Evolutionary conservation across 2,797 vertebrate species (phyloP).

Genomic region (Remorina albescens): DNA sequence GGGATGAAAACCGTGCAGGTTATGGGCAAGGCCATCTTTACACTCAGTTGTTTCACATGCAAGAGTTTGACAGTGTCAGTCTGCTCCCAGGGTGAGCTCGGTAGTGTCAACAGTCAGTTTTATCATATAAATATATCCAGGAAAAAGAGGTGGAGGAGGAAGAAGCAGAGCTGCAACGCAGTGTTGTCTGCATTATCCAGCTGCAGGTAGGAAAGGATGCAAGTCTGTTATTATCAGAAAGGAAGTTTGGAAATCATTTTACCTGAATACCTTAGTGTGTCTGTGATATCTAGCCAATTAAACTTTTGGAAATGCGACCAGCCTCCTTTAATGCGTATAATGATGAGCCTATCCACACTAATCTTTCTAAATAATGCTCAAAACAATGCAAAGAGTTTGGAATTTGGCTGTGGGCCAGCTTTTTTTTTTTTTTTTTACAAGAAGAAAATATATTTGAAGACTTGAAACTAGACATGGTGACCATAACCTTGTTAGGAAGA

Average conservation of each 20-base stretch:
- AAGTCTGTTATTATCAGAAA: neutral
- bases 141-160: constrained; percentile 6
- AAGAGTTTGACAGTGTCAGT: neutral
- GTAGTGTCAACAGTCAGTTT: constrained; percentile 54
- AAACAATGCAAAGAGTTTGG: too few species aligned
- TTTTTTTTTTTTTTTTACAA: too few species aligned
- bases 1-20: constrained; percentile 56
- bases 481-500: too few species aligned
- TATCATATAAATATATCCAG: constrained; percentile 2
- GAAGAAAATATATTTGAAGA: too few species aligned
- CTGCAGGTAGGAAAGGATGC: neutral
- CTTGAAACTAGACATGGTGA: too few species aligned
- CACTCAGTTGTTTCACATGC: constrained; percentile 34
- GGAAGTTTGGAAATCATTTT: neutral
- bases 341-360: too few species aligned
- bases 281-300: too few species aligned
- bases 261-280: too few species aligned
- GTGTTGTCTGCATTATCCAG: neutral
- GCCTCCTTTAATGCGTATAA: too few species aligned
- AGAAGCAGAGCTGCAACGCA: constrained; percentile 7
- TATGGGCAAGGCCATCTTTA: constrained; percentile 31
- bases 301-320: too few species aligned
- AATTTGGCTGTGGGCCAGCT: too few species aligned
- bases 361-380: too few species aligned
- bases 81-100: constrained; percentile 36